Base-by-base conservation (phyloP, 1,140 invertebrate species). In the Tachypleus tridentatus region DNA sequence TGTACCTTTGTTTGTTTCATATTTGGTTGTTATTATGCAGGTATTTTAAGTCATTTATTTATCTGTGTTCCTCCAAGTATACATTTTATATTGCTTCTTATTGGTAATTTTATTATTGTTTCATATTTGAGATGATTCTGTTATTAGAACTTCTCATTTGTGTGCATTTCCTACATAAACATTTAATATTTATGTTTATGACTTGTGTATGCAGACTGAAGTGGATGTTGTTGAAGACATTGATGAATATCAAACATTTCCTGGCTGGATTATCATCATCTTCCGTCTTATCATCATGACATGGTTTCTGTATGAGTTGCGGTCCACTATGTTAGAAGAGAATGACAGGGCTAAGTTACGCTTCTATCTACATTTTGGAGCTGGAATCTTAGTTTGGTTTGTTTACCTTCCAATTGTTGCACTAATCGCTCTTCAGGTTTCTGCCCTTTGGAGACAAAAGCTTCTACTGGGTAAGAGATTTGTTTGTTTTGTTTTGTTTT, bases 381-480 rank as follows among this genome's bases (percentile, higher is more conserved):
- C 95, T 53, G 96, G 93, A 48, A 94, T 93, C 70, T 80, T 98
- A 53, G 94, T 98, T 11, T 98, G 96, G 96, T 97, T 98, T 73
- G 92, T 97, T 69, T 97, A 98, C 78, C 81, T 98, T 68, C 93
- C 94, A 6, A 87, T 97, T 56, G 86, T 97, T 69, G 93, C 92
- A 58, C 82, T 98, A 59, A 90, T 98, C 70, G 90, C 92, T 51
- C 80, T 95, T 63, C 91, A 95, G 79, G 86, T 98, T 57, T 94
- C 92, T 66, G 86, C 93, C 58, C 78, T 98, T 66, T 98, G 93
- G 93, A 85, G 93, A 77, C 93, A 89, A 77, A 97, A 97, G 79
- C 83, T 97, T 71, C 80, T 97, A 65, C 81, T 96, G 71, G 91
- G 92, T 93, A 77, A 84, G 83, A 80, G n/a, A n/a, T n/a, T n/a